These are phyloP conservation scores for Mionectes olivaceus DNA, from an alignment of 2,797 vertebrate species.

Conservation along the genomic window DNA sequence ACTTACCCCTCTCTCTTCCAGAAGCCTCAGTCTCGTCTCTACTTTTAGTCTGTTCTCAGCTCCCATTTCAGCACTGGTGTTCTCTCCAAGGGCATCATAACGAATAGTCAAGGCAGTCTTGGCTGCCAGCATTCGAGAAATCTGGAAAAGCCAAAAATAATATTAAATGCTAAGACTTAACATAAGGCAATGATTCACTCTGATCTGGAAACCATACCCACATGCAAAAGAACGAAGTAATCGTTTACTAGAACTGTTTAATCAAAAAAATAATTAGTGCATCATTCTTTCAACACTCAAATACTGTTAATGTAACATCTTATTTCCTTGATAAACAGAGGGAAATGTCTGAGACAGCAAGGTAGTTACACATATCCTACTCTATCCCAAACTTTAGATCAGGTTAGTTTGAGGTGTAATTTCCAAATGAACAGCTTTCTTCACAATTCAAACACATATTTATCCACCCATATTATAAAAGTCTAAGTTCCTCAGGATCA, in stretches of 20 bases:
- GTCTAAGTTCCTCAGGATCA: background rate
- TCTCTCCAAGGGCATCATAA: slow-evolving; percentile 95
- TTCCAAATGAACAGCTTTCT: background rate
- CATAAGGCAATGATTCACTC: background rate
- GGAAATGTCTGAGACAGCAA: background rate
- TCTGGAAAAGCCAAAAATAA: slow-evolving; percentile 76
- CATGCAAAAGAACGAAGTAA: background rate
- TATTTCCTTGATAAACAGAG: background rate
- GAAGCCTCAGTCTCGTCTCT: slow-evolving; percentile 88
- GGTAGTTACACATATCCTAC: background rate
- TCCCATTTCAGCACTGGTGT: slow-evolving; percentile 93
- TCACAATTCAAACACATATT: background rate
- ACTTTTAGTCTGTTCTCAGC: slow-evolving; percentile 93
- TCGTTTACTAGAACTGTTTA: background rate
- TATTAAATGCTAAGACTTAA: slow-evolving; percentile 4
- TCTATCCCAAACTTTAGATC: background rate
- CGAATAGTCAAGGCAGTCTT: slow-evolving; percentile 93
- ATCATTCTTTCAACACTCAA: background rate
- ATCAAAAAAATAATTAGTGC: background rate
- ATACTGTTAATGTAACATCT: background rate
- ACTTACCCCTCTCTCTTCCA: slow-evolving; percentile 96
- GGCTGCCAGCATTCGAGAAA: slow-evolving; percentile 96
- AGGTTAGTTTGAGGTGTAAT: background rate
- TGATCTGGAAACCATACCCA: background rate
- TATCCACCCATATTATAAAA: background rate